Percentiles rank a stretch among this genome's conserved stretches.
These are phyloP conservation scores for Eudemis profundana DNA, from an alignment of 2,888 invertebrate genomes.

Conservation along the genomic window DNA sequence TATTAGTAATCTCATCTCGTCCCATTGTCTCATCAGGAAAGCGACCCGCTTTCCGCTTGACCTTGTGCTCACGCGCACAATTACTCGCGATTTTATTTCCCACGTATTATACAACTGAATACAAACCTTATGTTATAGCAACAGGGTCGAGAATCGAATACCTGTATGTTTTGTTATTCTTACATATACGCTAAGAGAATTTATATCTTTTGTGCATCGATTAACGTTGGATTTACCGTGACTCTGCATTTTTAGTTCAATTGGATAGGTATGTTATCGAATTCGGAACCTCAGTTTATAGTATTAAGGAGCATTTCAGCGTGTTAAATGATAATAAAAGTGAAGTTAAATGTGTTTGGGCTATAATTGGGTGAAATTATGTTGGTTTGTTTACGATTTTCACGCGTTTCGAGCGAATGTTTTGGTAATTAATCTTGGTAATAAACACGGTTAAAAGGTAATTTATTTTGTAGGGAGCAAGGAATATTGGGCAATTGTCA, in stretches of 20 bases:
- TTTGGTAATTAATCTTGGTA: constrained; percentile 10
- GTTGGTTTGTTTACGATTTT: constrained; percentile 18
- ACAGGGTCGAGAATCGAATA: background rate
- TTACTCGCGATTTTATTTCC: constrained; percentile 35
- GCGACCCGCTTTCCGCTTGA: constrained; percentile 38
- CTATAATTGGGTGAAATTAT: constrained; percentile 38
- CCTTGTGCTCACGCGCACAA: constrained; percentile 38
- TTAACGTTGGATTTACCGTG: constrained; percentile 25
- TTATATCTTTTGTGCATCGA: constrained; percentile 6
- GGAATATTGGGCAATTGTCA: background rate
- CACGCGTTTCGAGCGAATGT: constrained; percentile 5
- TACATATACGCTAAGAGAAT: background rate
- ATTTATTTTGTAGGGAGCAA: background rate
- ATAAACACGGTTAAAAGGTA: constrained; percentile 13
- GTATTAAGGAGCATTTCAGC: background rate
- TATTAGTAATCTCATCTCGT: constrained; percentile 20
- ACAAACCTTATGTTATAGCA: background rate
- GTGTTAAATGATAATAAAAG: constrained; percentile 17
- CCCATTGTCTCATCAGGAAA: constrained; percentile 38
- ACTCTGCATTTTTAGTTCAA: background rate
- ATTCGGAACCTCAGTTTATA: background rate
- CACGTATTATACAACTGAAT: background rate
- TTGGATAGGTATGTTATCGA: background rate
- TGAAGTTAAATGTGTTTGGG: constrained; percentile 31
- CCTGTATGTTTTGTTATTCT: background rate